Percentiles rank a stretch among this genome's conserved stretches.
phyloP scores from a whole-genome alignment of 2,113 vertebrate species.

The Nanger granti region DNA sequence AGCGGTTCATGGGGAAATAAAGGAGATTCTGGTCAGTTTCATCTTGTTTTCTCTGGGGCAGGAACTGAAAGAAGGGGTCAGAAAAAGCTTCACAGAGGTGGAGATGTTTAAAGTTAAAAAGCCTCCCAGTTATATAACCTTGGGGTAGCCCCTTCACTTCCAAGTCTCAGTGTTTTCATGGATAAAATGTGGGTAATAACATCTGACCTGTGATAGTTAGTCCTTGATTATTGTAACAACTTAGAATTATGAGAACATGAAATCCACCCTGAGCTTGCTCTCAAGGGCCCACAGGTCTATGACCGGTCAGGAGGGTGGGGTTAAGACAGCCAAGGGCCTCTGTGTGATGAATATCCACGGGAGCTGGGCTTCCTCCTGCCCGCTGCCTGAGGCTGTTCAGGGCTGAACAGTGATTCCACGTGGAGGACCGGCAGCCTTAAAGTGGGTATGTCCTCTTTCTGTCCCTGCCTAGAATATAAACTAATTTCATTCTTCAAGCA shows the following conservation, averaged over 20 bases:
- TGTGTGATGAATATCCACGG: background rate
- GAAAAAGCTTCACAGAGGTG: background rate
- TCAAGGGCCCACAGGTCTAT: background rate
- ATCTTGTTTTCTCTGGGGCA: background rate
- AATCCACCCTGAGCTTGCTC: background rate
- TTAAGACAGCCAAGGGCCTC: background rate
- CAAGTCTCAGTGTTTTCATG: background rate
- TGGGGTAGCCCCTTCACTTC: background rate
- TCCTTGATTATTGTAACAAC: background rate
- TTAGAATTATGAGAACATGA: background rate
- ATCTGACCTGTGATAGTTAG: background rate
- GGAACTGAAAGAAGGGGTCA: background rate
- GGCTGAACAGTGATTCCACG: background rate
- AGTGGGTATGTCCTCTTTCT: background rate
- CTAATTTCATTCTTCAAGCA: conserved; percentile 37
- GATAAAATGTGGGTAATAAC: background rate
- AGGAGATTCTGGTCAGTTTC: background rate
- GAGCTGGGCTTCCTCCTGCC: background rate
- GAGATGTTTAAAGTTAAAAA: background rate
- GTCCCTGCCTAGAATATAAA: conserved; percentile 5
- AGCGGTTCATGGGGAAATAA: background rate
- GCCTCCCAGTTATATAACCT: background rate
- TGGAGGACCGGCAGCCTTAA: background rate
- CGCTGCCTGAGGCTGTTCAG: background rate
- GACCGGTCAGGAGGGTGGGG: background rate